These are phyloP conservation scores for Saturnia pavonia DNA, from an alignment of 2,888 invertebrate species.

Conservation along the genomic window DNA sequence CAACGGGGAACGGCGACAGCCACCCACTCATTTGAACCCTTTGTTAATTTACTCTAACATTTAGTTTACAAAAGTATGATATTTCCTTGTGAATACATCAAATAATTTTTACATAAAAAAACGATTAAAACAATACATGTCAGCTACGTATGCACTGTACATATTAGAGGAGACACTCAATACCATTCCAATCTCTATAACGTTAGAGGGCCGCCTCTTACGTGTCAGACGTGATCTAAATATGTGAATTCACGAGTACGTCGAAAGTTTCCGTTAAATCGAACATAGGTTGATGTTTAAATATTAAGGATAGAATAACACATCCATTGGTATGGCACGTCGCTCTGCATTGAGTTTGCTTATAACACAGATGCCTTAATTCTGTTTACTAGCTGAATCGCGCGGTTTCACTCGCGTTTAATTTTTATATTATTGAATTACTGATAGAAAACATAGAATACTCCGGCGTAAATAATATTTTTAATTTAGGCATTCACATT, in stretches of 20 bases:
- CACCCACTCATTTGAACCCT: too few relatives aligned
- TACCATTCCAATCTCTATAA: slow-evolving; percentile 41
- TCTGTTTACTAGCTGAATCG: too few relatives aligned
- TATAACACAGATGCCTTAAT: not conserved
- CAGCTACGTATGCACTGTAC: slow-evolving; percentile 31
- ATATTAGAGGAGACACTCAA: slow-evolving; percentile 38
- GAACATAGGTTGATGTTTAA: slow-evolving; percentile 15
- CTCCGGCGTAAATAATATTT: too few relatives aligned
- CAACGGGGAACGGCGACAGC: too few relatives aligned
- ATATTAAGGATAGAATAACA: slow-evolving; percentile 4
- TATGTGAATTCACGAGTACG: slow-evolving; percentile 24
- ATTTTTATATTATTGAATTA: too few relatives aligned
- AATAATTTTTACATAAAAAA: not conserved
- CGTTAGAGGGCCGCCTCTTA: slow-evolving; percentile 37
- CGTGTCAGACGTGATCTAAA: slow-evolving; percentile 44
- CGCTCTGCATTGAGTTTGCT: not conserved
- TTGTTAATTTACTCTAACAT: too few relatives aligned
- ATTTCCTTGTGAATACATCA: too few relatives aligned
- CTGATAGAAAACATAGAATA: too few relatives aligned
- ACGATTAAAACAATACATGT: slow-evolving; percentile 31
- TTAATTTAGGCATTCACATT: too few relatives aligned
- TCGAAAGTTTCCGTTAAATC: slow-evolving; percentile 20
- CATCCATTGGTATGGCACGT: not conserved
- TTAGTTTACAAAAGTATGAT: too few relatives aligned
- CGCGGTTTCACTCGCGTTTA: too few relatives aligned